Evolutionary conservation across 2,888 invertebrate species (phyloP).

Genomic region (Metellina segmentata): DNA sequence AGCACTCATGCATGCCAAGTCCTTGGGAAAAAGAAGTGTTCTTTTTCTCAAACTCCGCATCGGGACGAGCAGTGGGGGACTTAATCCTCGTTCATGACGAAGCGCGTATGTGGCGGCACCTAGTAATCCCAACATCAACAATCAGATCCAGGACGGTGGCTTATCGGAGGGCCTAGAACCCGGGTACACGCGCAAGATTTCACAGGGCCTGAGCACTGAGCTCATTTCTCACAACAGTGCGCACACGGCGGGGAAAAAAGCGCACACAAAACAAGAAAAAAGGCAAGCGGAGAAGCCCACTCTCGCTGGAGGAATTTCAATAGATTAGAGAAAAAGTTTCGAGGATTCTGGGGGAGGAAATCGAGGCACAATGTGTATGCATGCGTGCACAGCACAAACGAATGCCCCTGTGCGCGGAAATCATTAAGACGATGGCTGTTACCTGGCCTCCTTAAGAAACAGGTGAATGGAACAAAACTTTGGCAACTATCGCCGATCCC

Average conservation of each 20-base stretch:
- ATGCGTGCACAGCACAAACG: slow-evolving; percentile 67
- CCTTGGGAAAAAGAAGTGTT: slow-evolving; percentile 62
- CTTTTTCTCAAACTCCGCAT: slow-evolving; percentile 44
- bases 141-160: slow-evolving; percentile 77
- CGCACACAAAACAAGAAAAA: slow-evolving; percentile 19
- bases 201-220: slow-evolving; percentile 76
- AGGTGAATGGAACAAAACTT: slow-evolving; percentile 40
- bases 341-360: slow-evolving; percentile 42
- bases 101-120: slow-evolving; percentile 41
- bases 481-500: slow-evolving; percentile 26
- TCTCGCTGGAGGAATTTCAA: slow-evolving; percentile 73
- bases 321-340: slow-evolving; percentile 74
- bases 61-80: slow-evolving; percentile 37
- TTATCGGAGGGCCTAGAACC: slow-evolving; percentile 70
- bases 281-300: slow-evolving; percentile 36
- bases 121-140: slow-evolving; percentile 77
- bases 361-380: slow-evolving; percentile 41
- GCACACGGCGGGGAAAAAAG: slow-evolving; percentile 42
- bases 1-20: slow-evolving; percentile 69
- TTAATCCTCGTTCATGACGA: slow-evolving; percentile 76
- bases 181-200: slow-evolving; percentile 73
- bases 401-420: slow-evolving; percentile 46
- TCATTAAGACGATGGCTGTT: slow-evolving; percentile 66
- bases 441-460: slow-evolving; percentile 34
- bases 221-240: slow-evolving; percentile 77